Conservation (phyloP, 2,888 invertebrate species). For the Hydriomena furcata region DNA sequence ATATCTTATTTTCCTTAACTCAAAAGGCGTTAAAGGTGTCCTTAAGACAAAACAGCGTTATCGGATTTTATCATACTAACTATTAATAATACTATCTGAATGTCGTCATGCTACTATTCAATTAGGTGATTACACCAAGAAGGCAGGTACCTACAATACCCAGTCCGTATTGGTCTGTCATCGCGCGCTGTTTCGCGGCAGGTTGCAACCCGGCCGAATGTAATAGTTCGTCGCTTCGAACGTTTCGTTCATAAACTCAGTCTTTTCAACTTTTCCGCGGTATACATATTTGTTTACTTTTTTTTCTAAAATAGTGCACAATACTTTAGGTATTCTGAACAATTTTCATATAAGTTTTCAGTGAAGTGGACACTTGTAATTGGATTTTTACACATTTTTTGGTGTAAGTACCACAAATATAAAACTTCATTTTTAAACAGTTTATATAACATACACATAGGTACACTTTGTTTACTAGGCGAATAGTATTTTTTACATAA, state of each 20-base stretch:
- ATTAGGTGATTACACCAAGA: conserved; percentile 1
- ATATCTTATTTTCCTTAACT: conserved; percentile 1
- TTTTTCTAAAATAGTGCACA: conserved; percentile 3
- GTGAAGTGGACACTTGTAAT: conserved; percentile 1
- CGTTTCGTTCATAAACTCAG: conserved; percentile 1
- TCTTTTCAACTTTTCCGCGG: conserved; percentile 7
- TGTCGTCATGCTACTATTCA: conserved; percentile 2
- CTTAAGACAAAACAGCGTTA: too few species aligned
- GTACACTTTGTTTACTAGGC: too few species aligned
- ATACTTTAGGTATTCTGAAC: not conserved
- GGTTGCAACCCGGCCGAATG: conserved; percentile 9
- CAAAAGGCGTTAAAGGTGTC: conserved; percentile 3
- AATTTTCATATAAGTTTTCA: not conserved
- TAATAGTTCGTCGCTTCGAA: not conserved
- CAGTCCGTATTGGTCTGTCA: conserved; percentile 15
- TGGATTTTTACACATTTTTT: not conserved
- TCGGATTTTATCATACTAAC: conserved; percentile 15
- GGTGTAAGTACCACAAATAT: not conserved
- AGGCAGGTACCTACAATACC: not conserved
- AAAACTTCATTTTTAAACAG: too few species aligned
- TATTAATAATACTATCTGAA: conserved; percentile 1
- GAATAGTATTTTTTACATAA: too few species aligned
- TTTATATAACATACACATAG: too few species aligned
- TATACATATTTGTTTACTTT: conserved; percentile 20
- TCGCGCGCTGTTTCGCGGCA: conserved; percentile 9